Base-by-base conservation (phyloP, 2,888 invertebrate species). In the Drosophila nr. medialis region DNA sequence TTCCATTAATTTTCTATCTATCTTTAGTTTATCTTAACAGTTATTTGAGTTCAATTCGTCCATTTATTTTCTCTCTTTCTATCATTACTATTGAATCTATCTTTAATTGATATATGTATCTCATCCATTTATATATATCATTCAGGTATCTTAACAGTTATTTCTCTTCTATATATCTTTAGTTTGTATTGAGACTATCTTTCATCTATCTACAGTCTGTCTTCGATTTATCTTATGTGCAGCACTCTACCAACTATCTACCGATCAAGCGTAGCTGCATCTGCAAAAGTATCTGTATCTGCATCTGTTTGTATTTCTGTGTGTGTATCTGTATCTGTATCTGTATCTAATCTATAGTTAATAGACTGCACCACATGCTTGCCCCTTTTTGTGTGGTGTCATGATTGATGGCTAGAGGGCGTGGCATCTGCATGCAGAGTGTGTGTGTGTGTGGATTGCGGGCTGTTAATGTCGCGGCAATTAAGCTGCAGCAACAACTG, bases 391-490 rank as follows among this genome's bases (percentile, higher is more conserved):
- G 27, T 45, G 54, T 70, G 69, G 60, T 54, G 59, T 21, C 61
- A 68, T 42, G 34, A 62, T 69, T 56, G 51, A 61, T 62, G 53
- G 40, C 61, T 55, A 60, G 50, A 54, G 72, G 72, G 72, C 54
- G 72, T 65, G 75, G 62, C 73, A 40, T 40, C 32, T 36, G 64
- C 27, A 8, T 40, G 21, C 21, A 11, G 42, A 21, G 21, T 51
- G 30, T 32, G 30, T 42, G 30, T 42, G 24, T 38, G 24, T 36
- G 45, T n/a, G 8, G n/a, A 48, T 56, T 62, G 75, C 67, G 67
- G 73, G 59, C 77, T 48, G 51, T 64, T 80, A 77, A 77, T 77
- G 76, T 77, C 61, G 66, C 58, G 36, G 80, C 80, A 75, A 77
- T 77, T 80, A 77, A 75, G 71, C 61, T 63, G 50, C 77, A 69